Percentiles rank a stretch among this genome's conserved stretches.
Evolutionary conservation across 1,140 invertebrate species (phyloP).

Genomic region (Linepithema humile): DNA sequence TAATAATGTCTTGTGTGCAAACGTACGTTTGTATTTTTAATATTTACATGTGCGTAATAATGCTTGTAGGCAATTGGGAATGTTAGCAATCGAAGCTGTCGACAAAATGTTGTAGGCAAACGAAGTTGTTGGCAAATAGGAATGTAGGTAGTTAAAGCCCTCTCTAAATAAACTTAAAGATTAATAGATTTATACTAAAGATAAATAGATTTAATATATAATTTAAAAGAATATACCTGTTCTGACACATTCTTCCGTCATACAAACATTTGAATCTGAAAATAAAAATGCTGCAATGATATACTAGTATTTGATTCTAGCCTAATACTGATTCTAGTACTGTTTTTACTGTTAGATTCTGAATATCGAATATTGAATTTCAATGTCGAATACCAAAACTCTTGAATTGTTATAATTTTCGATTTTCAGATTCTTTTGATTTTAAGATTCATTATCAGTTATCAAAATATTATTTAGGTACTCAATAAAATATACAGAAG

Average conservation of each 20-base stretch:
- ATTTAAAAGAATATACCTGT: slow-evolving; percentile 84
- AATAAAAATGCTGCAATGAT: slow-evolving; percentile 68
- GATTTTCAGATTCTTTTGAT: not conserved
- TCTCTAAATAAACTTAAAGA: slow-evolving; percentile 4
- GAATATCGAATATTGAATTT: too few relatives aligned
- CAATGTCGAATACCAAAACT: too few relatives aligned
- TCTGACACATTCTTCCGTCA: slow-evolving; percentile 89
- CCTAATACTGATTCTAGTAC: not conserved
- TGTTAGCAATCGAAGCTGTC: too few relatives aligned
- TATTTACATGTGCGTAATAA: too few relatives aligned
- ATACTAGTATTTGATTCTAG: not conserved
- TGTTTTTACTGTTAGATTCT: not conserved
- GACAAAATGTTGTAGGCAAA: too few relatives aligned
- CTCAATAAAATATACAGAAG: too few relatives aligned
- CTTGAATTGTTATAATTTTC: not conserved
- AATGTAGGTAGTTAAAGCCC: too few relatives aligned
- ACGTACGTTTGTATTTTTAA: too few relatives aligned
- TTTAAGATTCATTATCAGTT: not conserved
- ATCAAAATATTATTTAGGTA: not conserved
- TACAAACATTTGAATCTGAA: slow-evolving; percentile 86
- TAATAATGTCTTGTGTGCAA: too few relatives aligned
- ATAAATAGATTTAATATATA: not conserved
- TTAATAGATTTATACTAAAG: not conserved
- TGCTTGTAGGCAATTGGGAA: too few relatives aligned
- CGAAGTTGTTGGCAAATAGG: too few relatives aligned